These are phyloP conservation scores for Ammodramus savannarum DNA, from an alignment of 2,113 vertebrate genomes.

Conservation along the genomic window DNA sequence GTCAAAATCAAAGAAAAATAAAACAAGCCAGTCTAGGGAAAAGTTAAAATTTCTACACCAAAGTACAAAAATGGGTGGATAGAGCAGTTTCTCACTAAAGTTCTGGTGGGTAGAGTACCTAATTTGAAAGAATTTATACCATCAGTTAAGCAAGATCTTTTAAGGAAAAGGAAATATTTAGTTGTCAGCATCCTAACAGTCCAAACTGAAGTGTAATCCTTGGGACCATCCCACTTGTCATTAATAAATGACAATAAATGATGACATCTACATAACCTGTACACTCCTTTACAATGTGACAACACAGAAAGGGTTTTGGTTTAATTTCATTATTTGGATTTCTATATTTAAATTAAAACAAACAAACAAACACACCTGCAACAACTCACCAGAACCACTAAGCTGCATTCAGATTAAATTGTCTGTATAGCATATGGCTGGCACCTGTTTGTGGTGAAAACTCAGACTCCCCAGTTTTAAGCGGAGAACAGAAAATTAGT, in stretches of 20 bases:
- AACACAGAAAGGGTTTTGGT: background rate
- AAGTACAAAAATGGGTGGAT: background rate
- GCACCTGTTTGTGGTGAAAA: background rate
- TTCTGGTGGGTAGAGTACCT: background rate
- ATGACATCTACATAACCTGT: background rate
- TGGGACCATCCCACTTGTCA: background rate
- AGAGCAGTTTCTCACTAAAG: background rate
- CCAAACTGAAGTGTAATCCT: background rate
- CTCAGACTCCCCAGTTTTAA: background rate
- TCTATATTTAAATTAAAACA: background rate
- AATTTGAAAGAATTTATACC: background rate
- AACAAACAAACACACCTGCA: background rate
- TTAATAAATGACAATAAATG: background rate
- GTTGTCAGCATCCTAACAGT: background rate
- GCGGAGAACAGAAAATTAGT: background rate
- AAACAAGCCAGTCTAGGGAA: background rate
- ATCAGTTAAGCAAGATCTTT: background rate
- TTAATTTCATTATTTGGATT: background rate
- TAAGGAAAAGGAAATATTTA: background rate
- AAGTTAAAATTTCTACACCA: background rate
- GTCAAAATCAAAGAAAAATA: background rate
- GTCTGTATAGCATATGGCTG: background rate
- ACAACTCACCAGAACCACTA: background rate
- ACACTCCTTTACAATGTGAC: fast-evolving
- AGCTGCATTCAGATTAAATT: background rate